Percentiles rank a stretch among this genome's conserved stretches.
These are phyloP conservation scores for Epizoanthus rinbou DNA, from an alignment of 92 coral and sea anemone genomes.

Conservation along the genomic window DNA sequence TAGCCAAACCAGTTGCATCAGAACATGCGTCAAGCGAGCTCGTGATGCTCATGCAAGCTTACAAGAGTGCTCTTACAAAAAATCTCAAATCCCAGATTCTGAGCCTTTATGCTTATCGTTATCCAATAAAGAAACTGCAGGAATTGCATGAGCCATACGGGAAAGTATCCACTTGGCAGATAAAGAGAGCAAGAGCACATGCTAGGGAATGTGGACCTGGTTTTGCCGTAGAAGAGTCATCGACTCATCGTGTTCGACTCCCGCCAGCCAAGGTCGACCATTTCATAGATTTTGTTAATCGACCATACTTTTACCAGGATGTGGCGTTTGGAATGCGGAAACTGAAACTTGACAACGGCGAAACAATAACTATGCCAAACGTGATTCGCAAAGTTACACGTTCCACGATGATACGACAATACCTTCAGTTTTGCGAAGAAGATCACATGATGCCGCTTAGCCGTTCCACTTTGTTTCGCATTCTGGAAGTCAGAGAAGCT, in stretches of 20 bases:
- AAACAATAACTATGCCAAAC: slow-evolving; percentile 51
- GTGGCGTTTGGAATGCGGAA: slow-evolving; percentile 13
- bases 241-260: slow-evolving; percentile 36
- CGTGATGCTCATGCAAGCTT: slow-evolving; percentile 49
- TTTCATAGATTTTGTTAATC: slow-evolving; percentile 27
- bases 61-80: slow-evolving; percentile 46
- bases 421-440: slow-evolving; percentile 34
- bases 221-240: slow-evolving; percentile 22
- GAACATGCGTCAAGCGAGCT: slow-evolving; percentile 39
- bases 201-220: slow-evolving; percentile 54
- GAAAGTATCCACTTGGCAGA: slow-evolving; percentile 32
- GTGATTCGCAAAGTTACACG: slow-evolving; percentile 44
- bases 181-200: slow-evolving; percentile 56
- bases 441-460: slow-evolving; percentile 26
- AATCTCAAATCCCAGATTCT: slow-evolving; percentile 57
- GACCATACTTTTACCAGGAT: slow-evolving; percentile 38
- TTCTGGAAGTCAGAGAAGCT: neutral
- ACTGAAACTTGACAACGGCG: slow-evolving; percentile 40
- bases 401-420: slow-evolving; percentile 36
- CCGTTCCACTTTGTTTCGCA: slow-evolving; percentile 33
- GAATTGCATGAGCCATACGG: slow-evolving; percentile 17
- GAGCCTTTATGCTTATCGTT: slow-evolving; percentile 57
- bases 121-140: slow-evolving; percentile 13
- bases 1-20: slow-evolving; percentile 30
- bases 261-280: slow-evolving; percentile 40